Base-by-base conservation (phyloP, 2,888 invertebrate species). In the Parascotia fuliginaria region DNA sequence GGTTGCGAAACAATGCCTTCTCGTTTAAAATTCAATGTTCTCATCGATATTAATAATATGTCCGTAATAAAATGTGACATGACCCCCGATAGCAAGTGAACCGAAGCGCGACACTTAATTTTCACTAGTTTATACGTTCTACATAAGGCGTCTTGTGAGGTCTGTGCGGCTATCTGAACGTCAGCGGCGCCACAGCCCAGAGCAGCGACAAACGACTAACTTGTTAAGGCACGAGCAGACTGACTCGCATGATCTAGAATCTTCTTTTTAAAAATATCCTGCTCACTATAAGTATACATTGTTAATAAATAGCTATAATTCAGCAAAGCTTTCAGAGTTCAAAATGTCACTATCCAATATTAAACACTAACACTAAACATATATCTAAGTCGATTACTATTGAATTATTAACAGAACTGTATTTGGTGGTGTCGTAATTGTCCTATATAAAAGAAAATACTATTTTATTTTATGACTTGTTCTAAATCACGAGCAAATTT, bases 71-170 rank as follows among this genome's bases (percentile, higher is more conserved):
- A 89, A 85, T 86, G 75, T 80, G 85, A 85, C 84, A 75, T 84
- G 91, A 89, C 91, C 89, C 66, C 46, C 70, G 91, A 90, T 91
- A 91, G 73, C 66, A 73, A 69, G 63, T 83, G 89, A 86, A 78
- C 88, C 81, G 79, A 78, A 74, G 75, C 77, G 75, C 79, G 79
- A 89, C 89, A 89, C 87, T 89, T 89, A 83, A 89, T 89, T 90
- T 90, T 89, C 89, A 87, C 85, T 85, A 86, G 81, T 87, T 83
- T 85, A 87, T 85, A 73, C 80, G 88, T 80, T 85, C 85, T 79
- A 89, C 79, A 85, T 85, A 79, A 60, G 67, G 65, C 89, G 66
- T 77, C 89, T 87, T 89, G 89, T 89, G 89, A 81, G 89, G 89
- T 88, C 89, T 70, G 59, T 57, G 58, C 51, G 60, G 65, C 67